Conservation (phyloP, 1,140 invertebrate genomes). For the Anastatus disparis region DNA sequence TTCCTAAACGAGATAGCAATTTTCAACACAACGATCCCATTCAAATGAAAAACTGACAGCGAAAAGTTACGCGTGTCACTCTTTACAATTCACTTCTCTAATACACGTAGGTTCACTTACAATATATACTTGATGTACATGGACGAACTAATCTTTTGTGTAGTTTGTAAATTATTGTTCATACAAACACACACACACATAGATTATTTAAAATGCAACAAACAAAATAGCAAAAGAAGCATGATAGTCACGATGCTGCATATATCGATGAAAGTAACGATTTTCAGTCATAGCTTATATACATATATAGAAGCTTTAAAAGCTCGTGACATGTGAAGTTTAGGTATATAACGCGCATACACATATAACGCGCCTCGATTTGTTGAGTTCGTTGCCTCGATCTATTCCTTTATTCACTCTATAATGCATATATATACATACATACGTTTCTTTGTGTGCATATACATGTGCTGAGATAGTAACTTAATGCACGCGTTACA, state of each 20-base stretch:
- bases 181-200: background rate
- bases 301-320: too few relatives aligned
- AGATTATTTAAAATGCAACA: background rate
- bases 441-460: too few relatives aligned
- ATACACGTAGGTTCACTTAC: background rate
- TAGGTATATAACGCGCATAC: background rate
- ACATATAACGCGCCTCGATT: background rate
- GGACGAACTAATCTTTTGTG: background rate
- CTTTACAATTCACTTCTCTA: background rate
- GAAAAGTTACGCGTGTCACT: background rate
- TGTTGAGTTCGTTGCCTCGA: constrained; percentile 28
- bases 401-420: too few relatives aligned
- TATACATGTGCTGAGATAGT: too few relatives aligned
- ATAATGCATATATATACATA: too few relatives aligned
- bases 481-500: too few relatives aligned
- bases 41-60: background rate
- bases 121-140: background rate
- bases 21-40: too few relatives aligned
- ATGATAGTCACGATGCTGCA: background rate
- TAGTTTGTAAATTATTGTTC: too few relatives aligned
- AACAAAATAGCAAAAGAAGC: background rate
- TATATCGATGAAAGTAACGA: constrained; percentile 57
- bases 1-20: background rate
- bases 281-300: constrained; percentile 58
- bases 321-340: constrained; percentile 8